Evolutionary conservation across 2,888 invertebrate species (phyloP).

Genomic region (Leucophenga montana): DNA sequence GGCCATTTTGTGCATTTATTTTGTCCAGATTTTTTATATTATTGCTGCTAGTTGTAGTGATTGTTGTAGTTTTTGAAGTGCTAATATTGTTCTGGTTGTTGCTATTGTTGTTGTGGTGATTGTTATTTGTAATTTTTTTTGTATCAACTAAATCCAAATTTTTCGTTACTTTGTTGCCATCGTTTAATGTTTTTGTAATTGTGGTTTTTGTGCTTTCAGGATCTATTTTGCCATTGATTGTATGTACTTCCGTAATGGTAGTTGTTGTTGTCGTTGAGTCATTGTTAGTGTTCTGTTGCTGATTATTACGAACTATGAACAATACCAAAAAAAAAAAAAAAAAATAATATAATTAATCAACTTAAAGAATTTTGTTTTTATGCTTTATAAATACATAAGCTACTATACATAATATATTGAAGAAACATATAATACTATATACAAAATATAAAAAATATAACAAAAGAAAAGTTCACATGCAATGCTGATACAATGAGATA

Average conservation of each 20-base stretch:
- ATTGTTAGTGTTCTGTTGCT: constrained; percentile 25
- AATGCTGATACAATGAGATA: too few relatives aligned
- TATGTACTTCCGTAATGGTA: constrained; percentile 41
- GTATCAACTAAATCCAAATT: neutral
- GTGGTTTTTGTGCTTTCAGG: constrained; percentile 19
- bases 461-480: too few relatives aligned
- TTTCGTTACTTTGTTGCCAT: neutral
- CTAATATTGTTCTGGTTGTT: constrained; percentile 30
- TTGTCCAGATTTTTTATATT: constrained; percentile 32
- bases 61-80: constrained; percentile 30
- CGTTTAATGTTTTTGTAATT: constrained; percentile 25
- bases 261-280: constrained; percentile 42
- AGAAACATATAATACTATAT: too few relatives aligned
- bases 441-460: too few relatives aligned
- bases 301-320: constrained; percentile 54
- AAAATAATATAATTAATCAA: neutral
- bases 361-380: constrained; percentile 5
- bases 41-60: constrained; percentile 33
- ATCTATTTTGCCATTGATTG: constrained; percentile 33
- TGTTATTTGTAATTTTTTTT: constrained; percentile 26
- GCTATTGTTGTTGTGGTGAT: constrained; percentile 31
- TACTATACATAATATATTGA: neutral
- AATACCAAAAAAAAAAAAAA: neutral
- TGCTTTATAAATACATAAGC: constrained; percentile 8
- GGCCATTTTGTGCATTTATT: constrained; percentile 31